Evolutionary conservation across 2,113 vertebrate genomes (phyloP).

Genomic region (Tragelaphus imberbis): DNA sequence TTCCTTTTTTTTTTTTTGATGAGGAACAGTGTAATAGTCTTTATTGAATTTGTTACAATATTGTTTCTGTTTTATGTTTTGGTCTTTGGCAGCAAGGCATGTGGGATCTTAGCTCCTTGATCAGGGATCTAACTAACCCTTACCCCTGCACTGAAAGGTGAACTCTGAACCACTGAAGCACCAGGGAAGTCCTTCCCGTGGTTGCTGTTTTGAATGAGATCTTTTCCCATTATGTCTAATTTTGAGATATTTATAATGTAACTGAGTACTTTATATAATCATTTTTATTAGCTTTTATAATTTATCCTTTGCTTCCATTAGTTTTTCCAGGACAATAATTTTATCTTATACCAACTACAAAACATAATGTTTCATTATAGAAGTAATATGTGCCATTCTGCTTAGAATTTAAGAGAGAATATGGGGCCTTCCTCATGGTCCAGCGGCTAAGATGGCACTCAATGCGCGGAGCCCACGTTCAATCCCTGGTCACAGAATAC

Average conservation of each 20-base stretch:
- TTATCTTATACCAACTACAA: background rate
- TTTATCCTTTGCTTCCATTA: constrained; percentile 7
- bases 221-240: background rate
- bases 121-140: background rate
- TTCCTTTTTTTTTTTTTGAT: background rate
- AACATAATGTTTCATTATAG: constrained; percentile 1
- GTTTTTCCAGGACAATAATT: constrained; percentile 28
- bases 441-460: background rate
- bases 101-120: background rate
- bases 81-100: background rate
- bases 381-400: background rate
- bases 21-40: background rate
- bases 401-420: constrained; percentile 40
- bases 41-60: background rate
- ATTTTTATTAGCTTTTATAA: constrained; percentile 24
- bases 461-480: background rate
- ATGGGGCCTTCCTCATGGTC: background rate
- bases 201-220: background rate
- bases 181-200: background rate
- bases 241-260: background rate
- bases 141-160: background rate
- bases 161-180: background rate
- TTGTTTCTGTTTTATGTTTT: background rate
- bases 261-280: background rate
- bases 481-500: background rate